Evolutionary conservation across 2,888 invertebrate genomes (phyloP), one percentile per base, ranked within the genome.

Genomic region (Dicranocentrus wangi): DNA sequence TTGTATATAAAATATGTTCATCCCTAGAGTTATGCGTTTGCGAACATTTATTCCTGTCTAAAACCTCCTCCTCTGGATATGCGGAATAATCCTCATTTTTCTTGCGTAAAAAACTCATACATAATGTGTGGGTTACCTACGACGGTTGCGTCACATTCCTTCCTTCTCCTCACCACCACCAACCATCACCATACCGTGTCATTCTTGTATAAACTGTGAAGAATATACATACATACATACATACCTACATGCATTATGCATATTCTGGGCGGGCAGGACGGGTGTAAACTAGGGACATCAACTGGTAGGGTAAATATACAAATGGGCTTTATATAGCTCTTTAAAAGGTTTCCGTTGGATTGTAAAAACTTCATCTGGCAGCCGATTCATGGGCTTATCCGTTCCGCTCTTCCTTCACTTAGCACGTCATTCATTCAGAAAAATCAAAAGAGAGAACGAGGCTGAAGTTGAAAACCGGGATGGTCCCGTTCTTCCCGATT

Each of bases 381-480:
- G 55, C 39, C 42, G 28, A 66, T 58, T 66, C 65, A 1, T 19
- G 23, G 28, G 27, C 42, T 28, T 32, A 51, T 75, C 42, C 32
- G 28, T 32, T 70, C 21, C 58, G 27, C 53, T 39, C 47, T 47
- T 68, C 7, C 60, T 70, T 61, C 77, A 58, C 60, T 76, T 78
- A 69, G 70, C 63, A 78, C 53, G 77, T 78, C 77, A 78, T 78
- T 78, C 70, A 78, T 78, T 70, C 42, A 70, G 77, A 70, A 69
- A 72, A 19, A 23, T 55, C 7, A 21, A 23, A 23, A 55, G 55
- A 19, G 8, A 21, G 5, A 21, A 21, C 23, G 23, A 47, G n/a
- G 15, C 5, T n/a, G 15, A 47, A 15, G 15, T 47, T 47, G 15
- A n/a, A 47, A 47, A 47, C 47, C 47, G n/a, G 47, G n/a, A 10